Evolutionary conservation across 1,140 invertebrate genomes (phyloP).

Genomic region (Drosophila ogumai): DNA sequence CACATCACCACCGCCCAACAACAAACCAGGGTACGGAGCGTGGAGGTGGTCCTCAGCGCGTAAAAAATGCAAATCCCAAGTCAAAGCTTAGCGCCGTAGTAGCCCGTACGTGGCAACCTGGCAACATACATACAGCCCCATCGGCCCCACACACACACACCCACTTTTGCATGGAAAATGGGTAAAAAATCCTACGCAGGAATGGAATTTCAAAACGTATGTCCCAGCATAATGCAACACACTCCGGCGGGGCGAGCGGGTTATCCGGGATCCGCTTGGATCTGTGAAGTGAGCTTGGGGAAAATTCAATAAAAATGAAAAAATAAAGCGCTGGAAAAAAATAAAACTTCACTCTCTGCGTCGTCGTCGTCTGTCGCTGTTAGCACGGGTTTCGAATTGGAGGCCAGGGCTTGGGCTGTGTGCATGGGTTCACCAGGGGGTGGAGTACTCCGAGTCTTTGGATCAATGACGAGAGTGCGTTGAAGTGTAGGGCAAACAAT

Average conservation of each 20-base stretch:
- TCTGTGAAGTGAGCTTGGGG: constrained; percentile 19
- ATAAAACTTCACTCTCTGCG: constrained; percentile 16
- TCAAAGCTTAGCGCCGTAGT: constrained; percentile 77
- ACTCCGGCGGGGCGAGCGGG: constrained; percentile 37
- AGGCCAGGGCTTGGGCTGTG: constrained; percentile 7
- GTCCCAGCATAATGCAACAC: constrained; percentile 78
- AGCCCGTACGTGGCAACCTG: constrained; percentile 70
- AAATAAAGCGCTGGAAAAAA: constrained; percentile 32
- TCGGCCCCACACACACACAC: not conserved
- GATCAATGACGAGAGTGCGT: constrained; percentile 82
- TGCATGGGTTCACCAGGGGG: not conserved
- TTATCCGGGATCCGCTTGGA: constrained; percentile 19
- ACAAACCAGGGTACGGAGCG: constrained; percentile 1
- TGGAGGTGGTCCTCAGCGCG: constrained; percentile 52
- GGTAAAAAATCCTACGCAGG: constrained; percentile 64
- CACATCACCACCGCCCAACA: not conserved
- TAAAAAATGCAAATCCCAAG: constrained; percentile 83
- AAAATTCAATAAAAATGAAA: constrained; percentile 73
- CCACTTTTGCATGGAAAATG: constrained; percentile 60
- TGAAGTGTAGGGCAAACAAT: constrained; percentile 82
- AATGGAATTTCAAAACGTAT: constrained; percentile 81
- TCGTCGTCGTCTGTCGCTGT: constrained; percentile 10
- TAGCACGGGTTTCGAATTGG: constrained; percentile 38
- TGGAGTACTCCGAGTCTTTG: constrained; percentile 21
- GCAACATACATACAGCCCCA: constrained; percentile 50